Evolutionary conservation across 2,888 invertebrate species (phyloP), one percentile per base, ranked within the genome.

Genomic region (Metallyticus violacea): DNA sequence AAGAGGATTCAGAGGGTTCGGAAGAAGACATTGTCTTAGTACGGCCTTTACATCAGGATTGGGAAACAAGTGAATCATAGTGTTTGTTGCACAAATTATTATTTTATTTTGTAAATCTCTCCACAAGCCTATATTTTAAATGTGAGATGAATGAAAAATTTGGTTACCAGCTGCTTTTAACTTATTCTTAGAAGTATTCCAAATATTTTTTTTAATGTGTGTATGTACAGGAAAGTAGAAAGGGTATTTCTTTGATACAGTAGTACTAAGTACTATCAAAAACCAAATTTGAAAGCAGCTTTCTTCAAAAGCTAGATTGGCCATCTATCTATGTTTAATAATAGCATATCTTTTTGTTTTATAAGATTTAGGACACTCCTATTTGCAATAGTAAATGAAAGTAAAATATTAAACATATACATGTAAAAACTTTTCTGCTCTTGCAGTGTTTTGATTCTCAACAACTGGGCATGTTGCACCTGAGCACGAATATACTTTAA

Each of bases 11-110:
- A 0, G 40, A 62, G 15, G 93, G 93, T 0, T 93, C 94, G 0
- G 92, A 94, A 40, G 94, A 94, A 85, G 94, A 94, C 86, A 92
- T 94, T 7, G 94, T 94, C 6, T 91, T 94, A 78, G 92, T 94
- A 7, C 91, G 92, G 77, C 92, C 93, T 87, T 27, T 27, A 7
- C 86, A 87, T 76, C 83, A 77, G 15, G 76, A 86, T 28, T 85
- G 86, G 87, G 85, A 87, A 77, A 1, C 22, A 62, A 62, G 40
- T 15, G 40, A 62, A 62, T 62, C 40, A 62, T 62, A 62, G 40
- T 62, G 22, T 22, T 62, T 62, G 22, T 15, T 62, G 3, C 40
- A 62, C 22, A 62, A 15, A 22, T 22, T 40, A 40, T 40, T 40
- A 9, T 40, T 40, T 1, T 2, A 62, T 3, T 40, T 40, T 62